Base-by-base conservation (phyloP, 2,113 vertebrate genomes). In the Planiliza haematocheilus region DNA sequence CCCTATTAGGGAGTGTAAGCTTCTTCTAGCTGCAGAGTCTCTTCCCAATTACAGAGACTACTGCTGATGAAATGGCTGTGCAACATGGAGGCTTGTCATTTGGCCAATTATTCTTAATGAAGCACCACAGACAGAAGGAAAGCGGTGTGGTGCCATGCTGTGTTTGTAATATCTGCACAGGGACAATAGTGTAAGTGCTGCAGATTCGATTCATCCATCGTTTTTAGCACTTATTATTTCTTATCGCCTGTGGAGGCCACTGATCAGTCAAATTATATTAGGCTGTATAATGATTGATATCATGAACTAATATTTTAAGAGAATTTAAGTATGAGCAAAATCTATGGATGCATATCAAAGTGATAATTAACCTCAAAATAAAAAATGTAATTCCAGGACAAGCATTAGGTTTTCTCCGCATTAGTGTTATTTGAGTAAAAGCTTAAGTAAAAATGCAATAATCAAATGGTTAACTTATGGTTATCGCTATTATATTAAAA, bases 81-180 rank as follows among this genome's bases (percentile, higher is more conserved):
- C 91, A 91, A 91, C 82, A 76, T 67, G 80, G 81, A 50, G 74
- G 77, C 88, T 89, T 89, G 90, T 90, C 89, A 89, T 89, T 85
- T 77, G 88, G 84, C 90, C 90, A 91, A 89, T 92, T 91, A 91
- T 86, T 87, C 83, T 84, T 85, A 89, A 88, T 84, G 84, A 89
- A 88, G 76, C 78, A 70, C 77, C 73, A 65, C 79, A 70, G 78
- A 85, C 65, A 82, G 80, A 78, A 43, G 37, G 81, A 76, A 53
- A 77, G 74, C 86, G 58, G 67, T 70, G 74, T 62, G 21, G 59
- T 70, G 45, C 62, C 84, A 77, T 42, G 72, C 84, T 86, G 82
- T 34, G 63, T 77, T 84, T 75, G 52, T 86, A 82, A 81, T 89
- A 71, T 71, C 76, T 70, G 79, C 34, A 51, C 57, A 14, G 74